Evolutionary conservation across 1,140 invertebrate species (phyloP).

Genomic region (Cyrtorhinus lividipennis): DNA sequence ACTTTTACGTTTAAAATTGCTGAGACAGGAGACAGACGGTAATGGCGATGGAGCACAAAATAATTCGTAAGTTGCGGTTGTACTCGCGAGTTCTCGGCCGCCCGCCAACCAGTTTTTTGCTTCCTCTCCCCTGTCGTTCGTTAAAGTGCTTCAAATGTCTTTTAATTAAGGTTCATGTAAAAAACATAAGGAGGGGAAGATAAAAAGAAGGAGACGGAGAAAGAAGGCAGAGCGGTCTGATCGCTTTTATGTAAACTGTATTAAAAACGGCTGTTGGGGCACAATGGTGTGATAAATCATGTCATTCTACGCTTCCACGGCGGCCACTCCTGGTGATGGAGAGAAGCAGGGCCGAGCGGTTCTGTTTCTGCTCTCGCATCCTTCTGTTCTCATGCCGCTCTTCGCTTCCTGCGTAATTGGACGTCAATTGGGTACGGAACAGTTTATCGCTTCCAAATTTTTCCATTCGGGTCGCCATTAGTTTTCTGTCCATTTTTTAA

Average conservation of each 20-base stretch:
- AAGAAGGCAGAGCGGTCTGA: background rate
- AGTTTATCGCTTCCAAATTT: too few relatives aligned
- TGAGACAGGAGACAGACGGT: too few relatives aligned
- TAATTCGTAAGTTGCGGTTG: background rate
- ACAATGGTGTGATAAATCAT: conserved; percentile 10
- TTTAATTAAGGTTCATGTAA: conserved; percentile 14
- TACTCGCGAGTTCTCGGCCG: background rate
- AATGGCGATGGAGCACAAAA: too few relatives aligned
- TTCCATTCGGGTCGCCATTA: too few relatives aligned
- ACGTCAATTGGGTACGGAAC: too few relatives aligned
- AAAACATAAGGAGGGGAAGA: background rate
- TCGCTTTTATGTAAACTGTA: conserved; percentile 10
- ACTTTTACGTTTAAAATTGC: too few relatives aligned
- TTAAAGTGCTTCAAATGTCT: conserved; percentile 14
- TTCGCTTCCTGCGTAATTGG: background rate
- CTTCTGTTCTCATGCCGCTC: background rate
- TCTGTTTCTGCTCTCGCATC: background rate
- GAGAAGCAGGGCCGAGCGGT: background rate
- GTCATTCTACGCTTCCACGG: background rate
- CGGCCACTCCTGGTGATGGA: background rate
- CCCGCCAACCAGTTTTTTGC: background rate
- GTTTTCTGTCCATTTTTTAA: too few relatives aligned
- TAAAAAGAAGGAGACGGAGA: background rate
- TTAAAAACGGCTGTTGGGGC: conserved; percentile 8
- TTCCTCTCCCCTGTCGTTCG: background rate